A percentile compares a stretch with the other conserved stretches of the same genome.
phyloP scores from a whole-genome alignment of 2,113 vertebrate genomes.

The Prolemur simus region DNA sequence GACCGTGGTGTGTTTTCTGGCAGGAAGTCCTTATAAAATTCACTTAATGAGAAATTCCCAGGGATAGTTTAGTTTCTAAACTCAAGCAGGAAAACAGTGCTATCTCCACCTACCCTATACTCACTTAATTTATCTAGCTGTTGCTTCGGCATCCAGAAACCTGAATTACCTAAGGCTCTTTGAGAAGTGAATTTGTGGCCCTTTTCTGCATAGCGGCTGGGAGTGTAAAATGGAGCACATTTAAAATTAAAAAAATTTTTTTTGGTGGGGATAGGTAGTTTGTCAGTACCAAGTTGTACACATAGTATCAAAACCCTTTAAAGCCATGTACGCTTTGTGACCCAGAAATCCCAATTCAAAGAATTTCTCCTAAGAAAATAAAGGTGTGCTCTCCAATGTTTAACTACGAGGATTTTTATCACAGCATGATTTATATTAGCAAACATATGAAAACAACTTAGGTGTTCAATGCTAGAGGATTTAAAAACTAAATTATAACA shows the following conservation, averaged over 20 bases:
- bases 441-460: neutral
- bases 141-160: neutral
- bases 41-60: constrained; percentile 62
- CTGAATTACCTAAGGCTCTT: neutral
- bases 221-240: neutral
- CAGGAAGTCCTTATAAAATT: constrained; percentile 63
- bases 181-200: neutral
- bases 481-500: neutral
- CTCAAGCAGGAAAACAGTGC: neutral
- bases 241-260: neutral
- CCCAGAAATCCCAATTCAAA: constrained; percentile 11
- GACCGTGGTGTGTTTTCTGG: neutral
- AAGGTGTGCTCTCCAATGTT: neutral
- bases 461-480: neutral
- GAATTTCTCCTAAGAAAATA: constrained; percentile 11
- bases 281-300: neutral
- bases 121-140: neutral
- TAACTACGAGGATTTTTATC: neutral
- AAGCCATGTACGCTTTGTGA: neutral
- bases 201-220: neutral
- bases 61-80: constrained; percentile 56
- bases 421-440: neutral
- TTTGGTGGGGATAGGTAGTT: neutral
- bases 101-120: neutral
- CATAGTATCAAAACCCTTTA: neutral